These are phyloP conservation scores for Heliconius cydno DNA, from an alignment of 2,888 invertebrate genomes.

Conservation along the genomic window DNA sequence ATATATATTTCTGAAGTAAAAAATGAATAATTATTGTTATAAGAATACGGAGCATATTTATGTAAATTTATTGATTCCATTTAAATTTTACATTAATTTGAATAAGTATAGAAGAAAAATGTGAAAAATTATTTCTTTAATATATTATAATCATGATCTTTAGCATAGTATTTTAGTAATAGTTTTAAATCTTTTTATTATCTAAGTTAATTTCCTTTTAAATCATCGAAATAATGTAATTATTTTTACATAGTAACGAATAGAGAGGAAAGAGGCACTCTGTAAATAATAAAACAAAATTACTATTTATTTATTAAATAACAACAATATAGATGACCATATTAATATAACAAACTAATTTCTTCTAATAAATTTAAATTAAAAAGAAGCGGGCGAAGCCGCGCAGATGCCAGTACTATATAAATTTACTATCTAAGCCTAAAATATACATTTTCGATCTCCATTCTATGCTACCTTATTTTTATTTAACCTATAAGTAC, in stretches of 20 bases:
- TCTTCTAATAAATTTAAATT: too few relatives aligned
- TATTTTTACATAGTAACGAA: too few relatives aligned
- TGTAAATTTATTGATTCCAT: neutral
- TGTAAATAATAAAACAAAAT: too few relatives aligned
- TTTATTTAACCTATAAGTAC: neutral
- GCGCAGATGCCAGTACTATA: neutral
- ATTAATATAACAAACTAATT: too few relatives aligned
- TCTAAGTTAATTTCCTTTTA: too few relatives aligned
- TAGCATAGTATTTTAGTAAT: neutral
- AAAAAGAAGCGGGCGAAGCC: too few relatives aligned
- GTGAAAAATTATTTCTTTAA: neutral
- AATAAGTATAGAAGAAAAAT: neutral
- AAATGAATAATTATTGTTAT: neutral
- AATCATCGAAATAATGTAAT: too few relatives aligned
- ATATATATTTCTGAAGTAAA: neutral
- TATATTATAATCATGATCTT: neutral
- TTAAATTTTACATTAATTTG: neutral
- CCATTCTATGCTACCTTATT: neutral
- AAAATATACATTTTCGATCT: neutral
- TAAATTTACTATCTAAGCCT: neutral
- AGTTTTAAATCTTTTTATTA: too few relatives aligned
- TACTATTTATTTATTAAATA: too few relatives aligned
- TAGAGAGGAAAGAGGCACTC: too few relatives aligned
- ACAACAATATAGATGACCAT: too few relatives aligned
- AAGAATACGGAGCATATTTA: neutral